phyloP scores from a whole-genome alignment of 2,797 vertebrate genomes.

The Phoeniculus purpureus region DNA sequence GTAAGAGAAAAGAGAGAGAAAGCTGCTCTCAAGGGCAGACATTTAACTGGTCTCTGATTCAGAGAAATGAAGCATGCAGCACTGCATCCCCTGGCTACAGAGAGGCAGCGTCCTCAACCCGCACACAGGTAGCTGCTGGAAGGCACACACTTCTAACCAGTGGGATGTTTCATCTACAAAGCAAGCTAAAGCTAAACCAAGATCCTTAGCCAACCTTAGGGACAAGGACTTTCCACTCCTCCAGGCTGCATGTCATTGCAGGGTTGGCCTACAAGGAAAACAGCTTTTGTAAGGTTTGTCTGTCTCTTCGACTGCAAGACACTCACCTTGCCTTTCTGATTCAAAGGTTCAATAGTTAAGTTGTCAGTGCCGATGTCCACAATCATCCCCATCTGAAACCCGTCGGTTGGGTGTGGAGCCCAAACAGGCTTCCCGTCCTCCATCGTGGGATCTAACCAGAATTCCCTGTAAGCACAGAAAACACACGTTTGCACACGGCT shows the following conservation, averaged over 20 bases:
- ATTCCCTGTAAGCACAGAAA: constrained; percentile 62
- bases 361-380: constrained; percentile 94
- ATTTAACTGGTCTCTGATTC: not conserved
- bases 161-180: not conserved
- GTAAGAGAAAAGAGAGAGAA: not conserved
- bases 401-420: constrained; percentile 94
- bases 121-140: not conserved
- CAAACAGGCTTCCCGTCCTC: constrained; percentile 98
- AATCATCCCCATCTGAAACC: constrained; percentile 97
- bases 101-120: not conserved
- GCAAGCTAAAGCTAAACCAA: not conserved
- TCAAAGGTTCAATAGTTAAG: constrained; percentile 91
- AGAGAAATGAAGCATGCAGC: not conserved
- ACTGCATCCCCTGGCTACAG: not conserved
- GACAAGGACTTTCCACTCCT: not conserved
- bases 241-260: not conserved
- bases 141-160: not conserved
- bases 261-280: not conserved
- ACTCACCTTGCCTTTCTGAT: constrained; percentile 91
- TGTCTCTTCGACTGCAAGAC: not conserved
- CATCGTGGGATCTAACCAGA: constrained; percentile 80
- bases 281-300: not conserved
- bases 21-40: not conserved
- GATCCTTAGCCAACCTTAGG: not conserved
- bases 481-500: not conserved